phyloP scores from a whole-genome alignment of 2,888 invertebrate genomes.

The Meloe dianella region DNA sequence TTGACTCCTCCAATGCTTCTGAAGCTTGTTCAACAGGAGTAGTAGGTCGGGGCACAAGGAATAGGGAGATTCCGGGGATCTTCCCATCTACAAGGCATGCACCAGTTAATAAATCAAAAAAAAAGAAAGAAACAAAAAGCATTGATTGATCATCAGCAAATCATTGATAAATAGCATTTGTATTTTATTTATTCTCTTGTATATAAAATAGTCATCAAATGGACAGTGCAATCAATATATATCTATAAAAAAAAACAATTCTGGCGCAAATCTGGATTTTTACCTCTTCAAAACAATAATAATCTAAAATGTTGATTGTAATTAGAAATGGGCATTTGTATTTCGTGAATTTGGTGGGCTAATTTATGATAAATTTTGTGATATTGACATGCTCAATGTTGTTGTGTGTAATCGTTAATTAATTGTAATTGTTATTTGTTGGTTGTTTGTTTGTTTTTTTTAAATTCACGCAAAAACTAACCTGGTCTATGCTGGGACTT shows the following conservation, averaged over 20 bases:
- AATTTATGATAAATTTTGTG: neutral
- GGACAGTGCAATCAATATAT: slow-evolving; percentile 32
- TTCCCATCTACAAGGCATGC: slow-evolving; percentile 57
- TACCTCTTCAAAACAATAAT: slow-evolving; percentile 28
- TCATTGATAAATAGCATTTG: slow-evolving; percentile 50
- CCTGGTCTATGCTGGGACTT: slow-evolving; percentile 91
- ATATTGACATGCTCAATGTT: slow-evolving; percentile 2
- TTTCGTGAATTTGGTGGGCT: neutral
- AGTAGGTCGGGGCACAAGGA: slow-evolving; percentile 56
- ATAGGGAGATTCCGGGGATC: slow-evolving; percentile 57
- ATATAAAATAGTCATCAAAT: slow-evolving; percentile 37
- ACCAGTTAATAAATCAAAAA: slow-evolving; percentile 39
- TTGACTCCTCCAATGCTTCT: slow-evolving; percentile 59
- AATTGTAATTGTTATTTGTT: no score
- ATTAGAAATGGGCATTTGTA: neutral
- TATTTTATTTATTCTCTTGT: neutral
- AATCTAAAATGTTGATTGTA: slow-evolving; percentile 25
- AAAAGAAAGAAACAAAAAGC: slow-evolving; percentile 45
- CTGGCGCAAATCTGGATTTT: slow-evolving; percentile 28
- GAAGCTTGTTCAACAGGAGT: slow-evolving; percentile 61
- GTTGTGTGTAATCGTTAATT: neutral
- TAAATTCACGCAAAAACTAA: slow-evolving; percentile 58
- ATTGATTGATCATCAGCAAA: slow-evolving; percentile 47
- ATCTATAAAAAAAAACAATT: slow-evolving; percentile 19
- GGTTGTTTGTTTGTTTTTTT: neutral